Evolutionary conservation across 2,888 invertebrate species (phyloP).

Genomic region (Drosophila maculinotata): DNA sequence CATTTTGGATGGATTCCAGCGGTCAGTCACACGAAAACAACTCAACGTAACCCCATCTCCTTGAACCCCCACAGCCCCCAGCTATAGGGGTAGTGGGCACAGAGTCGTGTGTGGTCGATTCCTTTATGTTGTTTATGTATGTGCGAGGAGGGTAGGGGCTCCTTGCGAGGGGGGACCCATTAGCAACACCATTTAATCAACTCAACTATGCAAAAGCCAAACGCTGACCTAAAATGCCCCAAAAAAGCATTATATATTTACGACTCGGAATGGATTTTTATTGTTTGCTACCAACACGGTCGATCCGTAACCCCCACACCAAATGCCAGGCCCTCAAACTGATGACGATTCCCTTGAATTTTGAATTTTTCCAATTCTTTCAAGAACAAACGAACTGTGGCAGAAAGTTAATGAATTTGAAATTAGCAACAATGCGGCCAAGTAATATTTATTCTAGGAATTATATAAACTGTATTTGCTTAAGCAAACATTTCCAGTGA

Average conservation of each 20-base stretch:
- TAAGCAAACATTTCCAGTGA: too few relatives aligned
- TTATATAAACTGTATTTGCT: background rate
- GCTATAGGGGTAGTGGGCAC: background rate
- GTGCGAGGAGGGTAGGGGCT: background rate
- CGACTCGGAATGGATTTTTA: background rate
- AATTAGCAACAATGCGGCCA: background rate
- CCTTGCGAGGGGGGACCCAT: conserved; percentile 36
- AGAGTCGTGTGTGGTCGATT: background rate
- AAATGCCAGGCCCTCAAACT: background rate
- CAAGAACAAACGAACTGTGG: background rate
- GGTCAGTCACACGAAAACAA: conserved; percentile 44
- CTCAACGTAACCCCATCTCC: background rate
- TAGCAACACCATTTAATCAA: conserved; percentile 78
- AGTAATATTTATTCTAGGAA: background rate
- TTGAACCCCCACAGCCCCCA: background rate
- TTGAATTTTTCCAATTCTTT: background rate
- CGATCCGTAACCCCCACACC: background rate
- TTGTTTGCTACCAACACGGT: background rate
- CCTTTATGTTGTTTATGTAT: background rate
- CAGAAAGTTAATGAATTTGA: background rate
- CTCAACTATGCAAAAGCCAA: conserved; percentile 55
- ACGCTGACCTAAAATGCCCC: conserved; percentile 47
- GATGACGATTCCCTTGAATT: background rate
- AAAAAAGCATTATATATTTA: conserved; percentile 17
- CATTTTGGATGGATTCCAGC: conserved; percentile 31